Evolutionary conservation across 1,140 invertebrate species (phyloP).

Genomic region (Onthophagus taurus): DNA sequence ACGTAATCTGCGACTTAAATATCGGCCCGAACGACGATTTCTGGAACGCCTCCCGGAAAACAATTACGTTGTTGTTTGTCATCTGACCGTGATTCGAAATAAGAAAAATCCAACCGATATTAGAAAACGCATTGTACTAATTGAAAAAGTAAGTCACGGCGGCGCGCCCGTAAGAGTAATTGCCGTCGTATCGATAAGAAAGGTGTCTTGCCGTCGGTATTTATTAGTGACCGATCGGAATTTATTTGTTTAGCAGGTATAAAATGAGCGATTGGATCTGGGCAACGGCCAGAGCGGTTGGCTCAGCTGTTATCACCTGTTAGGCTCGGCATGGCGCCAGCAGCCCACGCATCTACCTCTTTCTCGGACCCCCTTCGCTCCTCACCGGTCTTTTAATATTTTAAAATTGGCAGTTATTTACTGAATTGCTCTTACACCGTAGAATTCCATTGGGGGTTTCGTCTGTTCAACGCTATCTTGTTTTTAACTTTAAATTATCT

Average conservation of each 20-base stretch:
- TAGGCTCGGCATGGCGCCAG: conserved; percentile 14
- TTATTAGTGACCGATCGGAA: conserved; percentile 4
- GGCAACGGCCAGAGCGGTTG: conserved; percentile 12
- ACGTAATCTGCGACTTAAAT: too few relatives aligned
- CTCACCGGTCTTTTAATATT: not conserved
- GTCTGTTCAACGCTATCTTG: too few relatives aligned
- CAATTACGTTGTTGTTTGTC: too few relatives aligned
- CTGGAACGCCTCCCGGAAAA: too few relatives aligned
- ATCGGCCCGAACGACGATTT: too few relatives aligned
- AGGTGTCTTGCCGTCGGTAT: not conserved
- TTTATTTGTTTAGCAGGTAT: not conserved
- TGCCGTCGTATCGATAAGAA: not conserved
- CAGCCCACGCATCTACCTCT: conserved; percentile 13
- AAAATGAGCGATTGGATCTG: conserved; percentile 16
- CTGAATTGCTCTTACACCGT: too few relatives aligned
- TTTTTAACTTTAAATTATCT: too few relatives aligned
- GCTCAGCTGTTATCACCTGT: conserved; percentile 20
- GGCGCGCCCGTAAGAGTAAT: conserved; percentile 6
- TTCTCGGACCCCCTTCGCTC: too few relatives aligned
- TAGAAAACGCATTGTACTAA: too few relatives aligned
- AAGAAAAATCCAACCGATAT: too few relatives aligned
- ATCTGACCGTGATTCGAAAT: too few relatives aligned
- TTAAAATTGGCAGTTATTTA: not conserved
- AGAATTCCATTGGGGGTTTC: too few relatives aligned
- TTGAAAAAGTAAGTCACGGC: conserved; percentile 5